Evolutionary conservation across 2,888 invertebrate species (phyloP), one percentile per base, ranked within the genome.

Genomic region (Apamea crenata): DNA sequence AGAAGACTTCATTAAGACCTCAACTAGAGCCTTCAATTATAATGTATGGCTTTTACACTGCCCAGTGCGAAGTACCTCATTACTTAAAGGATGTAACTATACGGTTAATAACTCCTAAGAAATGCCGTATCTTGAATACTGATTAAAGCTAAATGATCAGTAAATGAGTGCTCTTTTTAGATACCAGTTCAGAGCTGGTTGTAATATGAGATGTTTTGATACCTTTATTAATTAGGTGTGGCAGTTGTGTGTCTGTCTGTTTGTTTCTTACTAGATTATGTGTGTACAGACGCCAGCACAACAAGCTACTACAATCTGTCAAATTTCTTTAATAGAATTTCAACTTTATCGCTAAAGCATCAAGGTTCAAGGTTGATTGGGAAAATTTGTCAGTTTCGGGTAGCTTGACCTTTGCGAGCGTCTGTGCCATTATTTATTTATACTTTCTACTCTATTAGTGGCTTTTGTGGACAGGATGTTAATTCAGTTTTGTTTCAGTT

Each of bases 1-100:
- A 88, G 81, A 84, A 65, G 77, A 69, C 63, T 86, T 86, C 85
- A 88, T 88, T 88, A 88, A 88, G 47, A 18, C 36, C 29, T 70
- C 63, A 81, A 85, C 81, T 83, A 84, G 86, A 88, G 59, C 44
- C 44, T 80, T 77, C 66, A 85, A 85, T 85, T 82, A 85, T 77
- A 86, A 86, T 63, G 59, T 72, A 83, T 76, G 59, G 74, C 14
- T 66, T 69, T 75, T 74, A 80, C 87, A 87, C 81, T 74, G 66
- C 40, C 56, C 68, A 74, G 88, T 84, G 88, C 50, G 72, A 88
- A 88, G 65, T 69, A 74, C 70, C 88, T 88, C 88, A 88, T 88
- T 88, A 88, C 77, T 78, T 76, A 75, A 83, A 88, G 88, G 88
- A 87, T 86, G 85, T 78, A 50, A 67, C 69, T 75, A 69, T 65